These are phyloP conservation scores for Oceanites oceanicus DNA, from an alignment of 2,113 vertebrate genomes.

Conservation along the genomic window DNA sequence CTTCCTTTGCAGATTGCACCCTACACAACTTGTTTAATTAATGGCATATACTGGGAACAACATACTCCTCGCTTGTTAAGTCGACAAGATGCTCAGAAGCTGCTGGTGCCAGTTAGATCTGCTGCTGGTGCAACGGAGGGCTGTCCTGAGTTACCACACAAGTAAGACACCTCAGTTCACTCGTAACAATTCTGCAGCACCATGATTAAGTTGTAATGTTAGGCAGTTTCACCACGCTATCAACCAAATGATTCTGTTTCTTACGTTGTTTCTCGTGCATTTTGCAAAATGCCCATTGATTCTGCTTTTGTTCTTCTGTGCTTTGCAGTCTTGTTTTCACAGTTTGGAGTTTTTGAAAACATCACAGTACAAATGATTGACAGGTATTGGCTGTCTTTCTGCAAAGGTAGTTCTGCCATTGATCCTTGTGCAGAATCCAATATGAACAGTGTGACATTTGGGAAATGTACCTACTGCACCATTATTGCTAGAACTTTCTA, in stretches of 20 bases:
- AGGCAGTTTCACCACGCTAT: not conserved
- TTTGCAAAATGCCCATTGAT: not conserved
- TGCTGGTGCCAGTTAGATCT: slow-evolving; percentile 78
- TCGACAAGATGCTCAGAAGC: slow-evolving; percentile 84
- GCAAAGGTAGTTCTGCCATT: not conserved
- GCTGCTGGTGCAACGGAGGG: slow-evolving; percentile 65
- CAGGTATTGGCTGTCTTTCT: not conserved
- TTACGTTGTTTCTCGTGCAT: not conserved
- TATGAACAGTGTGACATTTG: not conserved
- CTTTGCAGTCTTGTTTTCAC: not conserved
- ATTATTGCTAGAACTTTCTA: not conserved
- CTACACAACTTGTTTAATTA: slow-evolving; percentile 93
- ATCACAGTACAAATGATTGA: not conserved
- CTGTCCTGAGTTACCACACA: slow-evolving; percentile 88
- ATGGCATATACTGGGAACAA: slow-evolving; percentile 98
- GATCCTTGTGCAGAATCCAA: not conserved
- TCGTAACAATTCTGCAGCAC: not conserved
- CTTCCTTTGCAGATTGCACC: slow-evolving; percentile 87
- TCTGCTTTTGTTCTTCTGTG: not conserved
- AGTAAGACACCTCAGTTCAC: slow-evolving; percentile 70
- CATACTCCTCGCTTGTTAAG: slow-evolving; percentile 88
- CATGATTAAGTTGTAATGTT: not conserved
- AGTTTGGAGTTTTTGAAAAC: not conserved
- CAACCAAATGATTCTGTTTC: not conserved
- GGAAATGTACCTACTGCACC: not conserved